Base-by-base conservation (phyloP, 2,113 vertebrate species). In the Malurus melanocephalus region DNA sequence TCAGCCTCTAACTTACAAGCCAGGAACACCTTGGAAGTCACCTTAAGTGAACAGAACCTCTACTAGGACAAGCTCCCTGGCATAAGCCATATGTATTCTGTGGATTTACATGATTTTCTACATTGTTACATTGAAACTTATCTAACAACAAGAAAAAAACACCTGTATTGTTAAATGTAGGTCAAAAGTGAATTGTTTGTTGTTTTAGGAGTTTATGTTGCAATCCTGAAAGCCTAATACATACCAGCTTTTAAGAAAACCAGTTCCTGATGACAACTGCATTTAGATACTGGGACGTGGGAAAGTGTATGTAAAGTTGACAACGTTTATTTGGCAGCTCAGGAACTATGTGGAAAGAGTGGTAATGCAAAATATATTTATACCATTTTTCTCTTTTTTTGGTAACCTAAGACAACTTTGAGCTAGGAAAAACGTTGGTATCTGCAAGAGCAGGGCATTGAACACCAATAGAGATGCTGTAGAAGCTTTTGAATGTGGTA, bases 161-260 rank as follows among this genome's bases (percentile, higher is more conserved):
- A 78, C 23, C 59, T 79, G 61, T 83, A 45, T 57, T 51, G 43
- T 81, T 83, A 71, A 91, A 71, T 56, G n/a, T 68, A 79, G 45
- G 14, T 85, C 23, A 68, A 4, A 57, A 67, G 30, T 76, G 78
- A 56, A 5, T 76, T 52, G 21, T 60, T 12, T 49, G 11, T 64
- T 69, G 28, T 77, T 78, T 78, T 57, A 80, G 64, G 56, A 72
- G 30, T 81, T 80, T 42, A 4, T 66, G 52, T 89, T 88, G 43
- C 49, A 64, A 11, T 69, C 80, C 69, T 85, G 53, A 94, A 94
- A 85, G 52, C 42, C 33, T 62, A 56, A 27, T 35, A 24, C 17
- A 8, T 55, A 87, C 38, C 30, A 77, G 12, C 65, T 89, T 93
- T 91, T 69, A 85, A 85, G 67, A 93, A 81, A 90, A 81, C 11